A percentile compares a stretch with the other conserved stretches of the same genome.
phyloP scores from a whole-genome alignment of 1,140 invertebrate species.

The Heterodera schachtii region DNA sequence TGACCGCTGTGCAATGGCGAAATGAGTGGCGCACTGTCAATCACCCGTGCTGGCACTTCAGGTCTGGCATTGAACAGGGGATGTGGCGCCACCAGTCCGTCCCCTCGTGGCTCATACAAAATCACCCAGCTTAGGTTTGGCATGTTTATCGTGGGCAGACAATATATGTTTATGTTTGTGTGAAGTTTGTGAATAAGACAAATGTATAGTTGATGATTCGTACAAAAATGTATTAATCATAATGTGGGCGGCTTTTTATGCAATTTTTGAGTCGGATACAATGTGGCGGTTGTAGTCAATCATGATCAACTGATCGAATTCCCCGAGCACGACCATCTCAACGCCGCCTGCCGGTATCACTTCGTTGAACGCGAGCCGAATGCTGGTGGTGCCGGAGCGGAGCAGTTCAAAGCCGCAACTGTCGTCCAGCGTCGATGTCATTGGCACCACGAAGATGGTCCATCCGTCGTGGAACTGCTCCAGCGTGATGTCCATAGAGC shows the following conservation, averaged over 20 bases:
- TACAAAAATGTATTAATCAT: background rate
- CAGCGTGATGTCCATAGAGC: constrained; percentile 26
- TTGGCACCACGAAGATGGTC: constrained; percentile 10
- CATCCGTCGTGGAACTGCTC: constrained; percentile 27
- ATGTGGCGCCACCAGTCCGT: no score
- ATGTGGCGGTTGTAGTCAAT: background rate
- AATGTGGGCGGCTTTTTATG: background rate
- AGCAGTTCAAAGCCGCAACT: constrained; percentile 26
- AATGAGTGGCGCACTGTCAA: no score
- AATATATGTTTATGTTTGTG: no score
- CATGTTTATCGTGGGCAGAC: no score
- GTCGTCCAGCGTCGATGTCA: constrained; percentile 27
- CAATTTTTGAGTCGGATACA: background rate
- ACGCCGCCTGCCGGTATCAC: constrained; percentile 30
- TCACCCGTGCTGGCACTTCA: no score
- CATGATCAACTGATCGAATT: constrained; percentile 2
- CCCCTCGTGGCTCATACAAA: no score
- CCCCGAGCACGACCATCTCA: constrained; percentile 1
- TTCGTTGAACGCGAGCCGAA: constrained; percentile 15
- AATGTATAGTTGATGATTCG: no score
- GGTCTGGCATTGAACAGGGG: no score
- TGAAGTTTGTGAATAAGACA: no score
- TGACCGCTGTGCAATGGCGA: no score
- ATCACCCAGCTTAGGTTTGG: no score
- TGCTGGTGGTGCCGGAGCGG: constrained; percentile 15